Evolutionary conservation across 30 jellyfish, hydroid and myxozoan species (phyloP), one percentile per base, ranked within the genome.

Genomic region (Hydra vulgaris): DNA sequence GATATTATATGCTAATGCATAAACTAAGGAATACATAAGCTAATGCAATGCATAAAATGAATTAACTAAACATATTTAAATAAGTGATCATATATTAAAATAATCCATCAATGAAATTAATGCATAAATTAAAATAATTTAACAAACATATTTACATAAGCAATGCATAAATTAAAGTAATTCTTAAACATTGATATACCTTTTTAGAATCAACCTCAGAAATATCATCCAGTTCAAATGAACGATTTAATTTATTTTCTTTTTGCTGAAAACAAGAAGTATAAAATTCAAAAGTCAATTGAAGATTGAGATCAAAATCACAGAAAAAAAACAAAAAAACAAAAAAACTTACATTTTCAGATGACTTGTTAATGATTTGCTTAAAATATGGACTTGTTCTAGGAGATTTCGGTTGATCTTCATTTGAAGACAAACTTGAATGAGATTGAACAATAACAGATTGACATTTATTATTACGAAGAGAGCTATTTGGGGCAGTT

Each of bases 391-490:
- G 68, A 52, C 25, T 54, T 24, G 82, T 23, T 74, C 71, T 74
- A 74, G 82, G 82, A 24, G 82, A 74, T 18, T 83, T 73, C 7
- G 70, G 77, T 17, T 79, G 85, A 54, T 76, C 88, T 54, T 85
- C 87, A 52, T 80, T 55, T 20, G 84, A 77, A 23, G 83, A 54
- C 71, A 74, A 73, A 70, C 83, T 80, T 8, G 83, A 54, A 0
- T 86, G 76, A 67, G 71, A 87, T 24, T 76, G 93, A 40, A 87
- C 79, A 40, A 87, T 69, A 7, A 87, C 96, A 0, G 98, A 92
- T 56, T 79, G 86, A 86, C 96, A 85, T 83, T 84, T 87, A 18
- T 85, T 74, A 76, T 83, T 91, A 56, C 98, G 81, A 12, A 83
- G 74, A 26, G 94, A 72, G 74, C 67, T 67, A 20, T 88, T 81